These are phyloP conservation scores for Megaceryle maxima DNA, from an alignment of 2,113 vertebrate genomes.

Conservation along the genomic window DNA sequence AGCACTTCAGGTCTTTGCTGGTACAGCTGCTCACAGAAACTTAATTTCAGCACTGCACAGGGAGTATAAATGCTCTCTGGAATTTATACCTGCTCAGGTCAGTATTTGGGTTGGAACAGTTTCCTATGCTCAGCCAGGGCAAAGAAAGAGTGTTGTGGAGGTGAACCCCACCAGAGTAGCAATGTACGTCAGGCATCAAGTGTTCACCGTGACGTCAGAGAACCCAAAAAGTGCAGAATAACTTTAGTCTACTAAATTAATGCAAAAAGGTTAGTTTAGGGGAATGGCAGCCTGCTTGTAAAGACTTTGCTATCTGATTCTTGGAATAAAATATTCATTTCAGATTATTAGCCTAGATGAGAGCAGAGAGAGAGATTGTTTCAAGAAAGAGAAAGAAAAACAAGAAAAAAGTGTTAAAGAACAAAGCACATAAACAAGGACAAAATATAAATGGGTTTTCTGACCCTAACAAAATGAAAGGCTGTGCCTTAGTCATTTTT, in stretches of 20 bases:
- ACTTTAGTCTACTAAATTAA: not conserved
- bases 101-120: not conserved
- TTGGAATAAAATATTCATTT: constrained; percentile 26
- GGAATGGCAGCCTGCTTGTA: not conserved
- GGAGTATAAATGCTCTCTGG: not conserved
- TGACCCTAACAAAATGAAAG: not conserved
- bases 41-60: not conserved
- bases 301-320: not conserved
- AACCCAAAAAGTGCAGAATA: not conserved
- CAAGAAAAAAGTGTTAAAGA: not conserved
- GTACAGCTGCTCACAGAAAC: not conserved
- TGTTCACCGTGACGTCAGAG: not conserved
- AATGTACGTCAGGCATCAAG: not conserved
- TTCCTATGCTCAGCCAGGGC: fast-evolving
- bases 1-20: not conserved
- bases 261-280: not conserved
- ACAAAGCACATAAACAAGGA: not conserved
- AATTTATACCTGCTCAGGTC: not conserved
- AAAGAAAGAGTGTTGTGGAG: not conserved
- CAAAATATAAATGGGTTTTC: not conserved
- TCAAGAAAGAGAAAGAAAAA: not conserved
- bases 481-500: not conserved
- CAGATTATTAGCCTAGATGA: not conserved
- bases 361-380: not conserved
- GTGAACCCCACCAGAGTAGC: not conserved